Conservation (phyloP, 1,140 invertebrate genomes). For the Panulirus ornatus region DNA sequence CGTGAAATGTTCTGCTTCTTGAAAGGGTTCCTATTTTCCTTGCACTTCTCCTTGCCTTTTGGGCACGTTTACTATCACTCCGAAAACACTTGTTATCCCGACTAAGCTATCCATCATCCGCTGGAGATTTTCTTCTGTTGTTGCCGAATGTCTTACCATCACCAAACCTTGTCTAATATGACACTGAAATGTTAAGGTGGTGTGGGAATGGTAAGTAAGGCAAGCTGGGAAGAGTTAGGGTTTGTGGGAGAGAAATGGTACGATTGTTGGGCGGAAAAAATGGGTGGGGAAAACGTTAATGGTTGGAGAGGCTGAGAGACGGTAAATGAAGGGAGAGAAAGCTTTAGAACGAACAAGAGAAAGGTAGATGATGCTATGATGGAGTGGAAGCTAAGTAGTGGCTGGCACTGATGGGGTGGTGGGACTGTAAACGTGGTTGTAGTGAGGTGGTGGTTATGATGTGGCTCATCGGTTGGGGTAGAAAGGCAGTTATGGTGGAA, state of each 20-base stretch:
- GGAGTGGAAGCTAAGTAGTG: not conserved
- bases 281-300: not conserved
- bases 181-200: not conserved
- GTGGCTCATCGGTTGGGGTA: not conserved
- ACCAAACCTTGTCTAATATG: too few species aligned
- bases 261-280: not conserved
- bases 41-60: too few species aligned
- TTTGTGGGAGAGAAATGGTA: not conserved
- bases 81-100: too few species aligned
- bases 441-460: not conserved
- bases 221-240: not conserved
- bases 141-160: too few species aligned
- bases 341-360: not conserved
- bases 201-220: not conserved
- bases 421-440: not conserved
- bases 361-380: not conserved
- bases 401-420: not conserved
- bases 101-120: too few species aligned
- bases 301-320: not conserved
- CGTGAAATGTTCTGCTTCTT: too few species aligned
- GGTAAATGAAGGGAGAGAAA: not conserved
- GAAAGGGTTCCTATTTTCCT: too few species aligned
- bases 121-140: too few species aligned
- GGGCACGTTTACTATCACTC: too few species aligned
- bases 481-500: not conserved